These are phyloP conservation scores for Hyposoter dolosus DNA, from an alignment of 2,888 invertebrate species.

Conservation along the genomic window DNA sequence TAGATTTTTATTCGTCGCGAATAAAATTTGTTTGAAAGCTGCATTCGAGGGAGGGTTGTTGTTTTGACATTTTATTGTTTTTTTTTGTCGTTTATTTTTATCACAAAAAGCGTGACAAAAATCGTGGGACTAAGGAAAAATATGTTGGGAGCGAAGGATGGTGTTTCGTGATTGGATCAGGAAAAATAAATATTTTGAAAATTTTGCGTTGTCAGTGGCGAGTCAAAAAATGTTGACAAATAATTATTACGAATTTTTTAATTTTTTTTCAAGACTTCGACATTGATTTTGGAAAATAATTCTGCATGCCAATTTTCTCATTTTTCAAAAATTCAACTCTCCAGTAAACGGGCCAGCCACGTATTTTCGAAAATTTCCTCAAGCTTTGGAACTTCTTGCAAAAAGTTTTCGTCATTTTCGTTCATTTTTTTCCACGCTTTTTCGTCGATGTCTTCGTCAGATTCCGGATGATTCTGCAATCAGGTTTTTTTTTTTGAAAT, in stretches of 20 bases:
- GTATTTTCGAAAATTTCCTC: conserved; percentile 55
- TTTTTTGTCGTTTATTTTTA: conserved; percentile 25
- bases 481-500: not conserved
- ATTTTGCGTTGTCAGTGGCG: not conserved
- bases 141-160: not conserved
- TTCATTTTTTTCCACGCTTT: conserved; percentile 40
- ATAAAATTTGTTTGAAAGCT: conserved; percentile 12
- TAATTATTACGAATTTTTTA: not conserved
- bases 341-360: conserved; percentile 64
- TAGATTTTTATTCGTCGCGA: conserved; percentile 25
- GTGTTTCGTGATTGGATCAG: not conserved
- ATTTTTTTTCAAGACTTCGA: not conserved
- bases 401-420: conserved; percentile 62
- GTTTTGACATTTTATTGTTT: conserved; percentile 3
- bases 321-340: not conserved
- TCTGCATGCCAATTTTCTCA: not conserved
- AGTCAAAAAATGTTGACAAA: not conserved
- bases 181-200: not conserved
- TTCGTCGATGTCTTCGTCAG: conserved; percentile 31
- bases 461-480: conserved; percentile 57
- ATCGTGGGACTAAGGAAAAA: not conserved
- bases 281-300: not conserved
- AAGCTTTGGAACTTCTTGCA: conserved; percentile 41
- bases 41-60: not conserved
- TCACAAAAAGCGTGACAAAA: not conserved